These are phyloP conservation scores for Chrosomus eos DNA, from an alignment of 2,797 vertebrate genomes.

Conservation along the genomic window DNA sequence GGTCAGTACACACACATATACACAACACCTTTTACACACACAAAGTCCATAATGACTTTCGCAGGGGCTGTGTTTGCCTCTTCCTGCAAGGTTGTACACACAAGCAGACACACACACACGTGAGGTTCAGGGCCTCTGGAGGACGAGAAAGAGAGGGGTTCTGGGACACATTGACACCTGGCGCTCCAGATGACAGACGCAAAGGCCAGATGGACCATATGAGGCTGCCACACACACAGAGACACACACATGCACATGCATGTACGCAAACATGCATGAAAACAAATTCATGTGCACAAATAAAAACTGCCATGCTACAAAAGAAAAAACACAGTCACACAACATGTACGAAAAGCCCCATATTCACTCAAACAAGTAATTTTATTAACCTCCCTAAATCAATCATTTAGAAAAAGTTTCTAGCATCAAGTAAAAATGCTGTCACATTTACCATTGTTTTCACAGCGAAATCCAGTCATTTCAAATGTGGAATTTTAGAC, in stretches of 20 bases:
- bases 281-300: neutral
- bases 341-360: neutral
- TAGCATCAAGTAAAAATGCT: neutral
- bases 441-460: neutral
- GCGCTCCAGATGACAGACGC: conserved; percentile 68
- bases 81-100: conserved; percentile 27
- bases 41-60: conserved; percentile 22
- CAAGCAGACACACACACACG: conserved; percentile 34
- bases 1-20: conserved; percentile 20
- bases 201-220: conserved; percentile 65
- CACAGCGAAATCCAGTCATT: neutral
- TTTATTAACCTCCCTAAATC: neutral
- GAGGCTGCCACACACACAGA: conserved; percentile 52
- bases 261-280: conserved; percentile 22
- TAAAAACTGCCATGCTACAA: neutral
- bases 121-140: conserved; percentile 23
- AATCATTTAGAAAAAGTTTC: neutral
- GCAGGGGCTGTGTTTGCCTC: neutral
- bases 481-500: neutral
- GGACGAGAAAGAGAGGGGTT: conserved; percentile 49
- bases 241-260: conserved; percentile 47
- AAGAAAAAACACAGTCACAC: neutral
- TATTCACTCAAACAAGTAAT: neutral
- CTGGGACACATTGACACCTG: conserved; percentile 66
- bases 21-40: conserved; percentile 19